Evolutionary conservation across 2,113 vertebrate species (phyloP).

Genomic region (Psilopogon haemacephalus): DNA sequence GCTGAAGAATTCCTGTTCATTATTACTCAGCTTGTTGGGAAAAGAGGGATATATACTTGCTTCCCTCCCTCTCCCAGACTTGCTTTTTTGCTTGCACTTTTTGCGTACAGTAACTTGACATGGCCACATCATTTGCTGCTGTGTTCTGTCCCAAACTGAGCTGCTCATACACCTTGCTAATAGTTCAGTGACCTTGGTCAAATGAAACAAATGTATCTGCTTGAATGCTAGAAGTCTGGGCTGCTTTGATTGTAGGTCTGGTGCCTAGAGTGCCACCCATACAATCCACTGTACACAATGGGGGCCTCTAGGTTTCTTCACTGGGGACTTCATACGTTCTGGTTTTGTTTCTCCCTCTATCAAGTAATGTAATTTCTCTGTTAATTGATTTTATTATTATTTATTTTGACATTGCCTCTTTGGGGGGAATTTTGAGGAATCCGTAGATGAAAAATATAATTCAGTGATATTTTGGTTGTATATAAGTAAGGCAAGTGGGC

Average conservation of each 20-base stretch:
- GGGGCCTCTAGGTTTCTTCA: background rate
- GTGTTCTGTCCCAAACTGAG: background rate
- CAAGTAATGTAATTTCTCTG: background rate
- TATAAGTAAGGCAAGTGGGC: background rate
- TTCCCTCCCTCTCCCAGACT: background rate
- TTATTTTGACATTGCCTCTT: background rate
- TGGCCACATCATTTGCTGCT: background rate
- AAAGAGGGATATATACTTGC: background rate
- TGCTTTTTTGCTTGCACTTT: background rate
- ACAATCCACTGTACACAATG: background rate
- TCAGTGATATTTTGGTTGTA: background rate
- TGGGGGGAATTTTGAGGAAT: background rate
- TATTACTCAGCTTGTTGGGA: background rate
- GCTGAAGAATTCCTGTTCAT: background rate
- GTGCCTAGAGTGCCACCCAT: background rate
- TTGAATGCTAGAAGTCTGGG: background rate
- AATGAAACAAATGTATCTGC: rapidly evolving
- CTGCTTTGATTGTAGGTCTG: background rate
- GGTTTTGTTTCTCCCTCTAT: background rate
- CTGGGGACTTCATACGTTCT: background rate
- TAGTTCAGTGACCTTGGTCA: background rate
- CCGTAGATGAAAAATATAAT: background rate
- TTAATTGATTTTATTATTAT: background rate
- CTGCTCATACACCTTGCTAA: background rate
- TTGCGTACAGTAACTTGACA: background rate